Conservation (phyloP, 2,888 invertebrate species). For the Candidula unifasciata region DNA sequence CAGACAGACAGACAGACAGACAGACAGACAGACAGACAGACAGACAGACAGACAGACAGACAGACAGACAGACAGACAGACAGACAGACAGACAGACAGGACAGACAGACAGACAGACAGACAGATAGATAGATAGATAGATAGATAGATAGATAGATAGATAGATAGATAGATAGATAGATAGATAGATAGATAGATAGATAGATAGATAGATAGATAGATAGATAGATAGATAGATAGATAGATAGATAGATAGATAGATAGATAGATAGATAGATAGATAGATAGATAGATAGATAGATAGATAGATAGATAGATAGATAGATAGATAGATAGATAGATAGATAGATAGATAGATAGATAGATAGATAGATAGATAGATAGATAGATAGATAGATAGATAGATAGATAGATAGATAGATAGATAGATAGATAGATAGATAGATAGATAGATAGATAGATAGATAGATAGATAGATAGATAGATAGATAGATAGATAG, state of each 20-base stretch:
- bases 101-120: not conserved
- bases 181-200: constrained; percentile 13
- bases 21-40: no score
- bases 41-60: no score
- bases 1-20: no score
- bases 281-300: constrained; percentile 1
- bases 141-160: not conserved
- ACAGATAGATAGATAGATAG: not conserved
- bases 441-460: constrained; percentile 22
- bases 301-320: not conserved
- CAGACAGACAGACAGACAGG: no score
- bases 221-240: not conserved
- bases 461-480: constrained; percentile 17
- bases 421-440: constrained; percentile 24
- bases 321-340: constrained; percentile 8
- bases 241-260: not conserved
- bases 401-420: constrained; percentile 27
- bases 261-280: not conserved
- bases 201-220: constrained; percentile 1
- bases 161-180: constrained; percentile 20
- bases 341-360: constrained; percentile 8
- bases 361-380: not conserved
- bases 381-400: no score
- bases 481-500: constrained; percentile 32
- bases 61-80: no score